Evolutionary conservation across 2,113 vertebrate species (phyloP).

Genomic region (Myanophis thanlyinensis): DNA sequence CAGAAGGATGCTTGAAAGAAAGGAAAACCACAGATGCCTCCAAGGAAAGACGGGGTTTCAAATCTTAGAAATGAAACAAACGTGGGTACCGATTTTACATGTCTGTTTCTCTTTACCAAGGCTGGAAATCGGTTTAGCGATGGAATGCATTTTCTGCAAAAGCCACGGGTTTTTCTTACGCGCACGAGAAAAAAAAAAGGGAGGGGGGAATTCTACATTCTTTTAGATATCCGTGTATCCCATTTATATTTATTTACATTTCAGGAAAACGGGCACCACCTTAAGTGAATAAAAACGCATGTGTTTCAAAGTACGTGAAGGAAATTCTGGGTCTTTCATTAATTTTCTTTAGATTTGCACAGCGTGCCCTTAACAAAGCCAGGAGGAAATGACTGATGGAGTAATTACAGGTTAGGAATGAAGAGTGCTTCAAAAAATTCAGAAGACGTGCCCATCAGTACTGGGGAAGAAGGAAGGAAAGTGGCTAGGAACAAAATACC

Average conservation of each 20-base stretch:
- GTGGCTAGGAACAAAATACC: background rate
- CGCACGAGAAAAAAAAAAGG: background rate
- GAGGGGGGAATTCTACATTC: background rate
- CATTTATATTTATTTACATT: background rate
- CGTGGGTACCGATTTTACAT: background rate
- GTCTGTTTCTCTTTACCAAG: background rate
- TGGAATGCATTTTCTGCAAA: background rate
- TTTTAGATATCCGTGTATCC: background rate
- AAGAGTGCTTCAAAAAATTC: background rate
- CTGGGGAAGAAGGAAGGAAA: background rate
- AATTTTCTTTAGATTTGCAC: background rate
- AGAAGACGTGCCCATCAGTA: background rate
- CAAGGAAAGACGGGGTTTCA: background rate
- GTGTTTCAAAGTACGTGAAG: background rate
- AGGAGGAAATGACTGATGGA: background rate
- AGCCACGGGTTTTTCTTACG: background rate
- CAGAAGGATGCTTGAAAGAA: background rate
- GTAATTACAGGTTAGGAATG: conserved; percentile 8
- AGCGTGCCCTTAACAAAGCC: background rate
- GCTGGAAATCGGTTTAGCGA: background rate
- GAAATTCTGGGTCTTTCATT: background rate
- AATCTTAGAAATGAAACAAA: background rate
- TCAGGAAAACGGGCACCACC: background rate
- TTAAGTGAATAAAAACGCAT: background rate
- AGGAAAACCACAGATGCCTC: background rate